These are phyloP conservation scores for Cnemophilus loriae DNA, from an alignment of 2,113 vertebrate genomes.

Conservation along the genomic window DNA sequence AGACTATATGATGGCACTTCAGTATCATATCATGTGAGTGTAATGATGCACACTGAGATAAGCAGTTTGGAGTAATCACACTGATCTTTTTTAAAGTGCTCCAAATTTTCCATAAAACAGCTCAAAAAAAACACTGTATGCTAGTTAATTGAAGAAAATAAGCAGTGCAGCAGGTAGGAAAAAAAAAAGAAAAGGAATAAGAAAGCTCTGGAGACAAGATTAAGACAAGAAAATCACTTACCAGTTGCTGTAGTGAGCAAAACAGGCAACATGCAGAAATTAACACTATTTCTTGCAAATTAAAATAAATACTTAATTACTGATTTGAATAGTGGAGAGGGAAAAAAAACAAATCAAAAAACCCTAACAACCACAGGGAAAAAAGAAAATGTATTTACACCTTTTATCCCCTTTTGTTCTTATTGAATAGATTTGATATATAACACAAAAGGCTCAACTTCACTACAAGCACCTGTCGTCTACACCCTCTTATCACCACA, in stretches of 20 bases:
- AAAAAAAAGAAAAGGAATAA: not conserved
- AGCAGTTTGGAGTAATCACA: not conserved
- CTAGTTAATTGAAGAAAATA: not conserved
- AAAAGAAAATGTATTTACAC: not conserved
- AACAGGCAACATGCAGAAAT: not conserved
- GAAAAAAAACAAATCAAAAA: accelerated
- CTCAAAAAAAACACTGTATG: not conserved
- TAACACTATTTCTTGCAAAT: not conserved
- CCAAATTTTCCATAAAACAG: not conserved
- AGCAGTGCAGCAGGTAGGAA: not conserved
- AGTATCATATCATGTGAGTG: not conserved
- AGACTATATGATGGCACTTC: not conserved
- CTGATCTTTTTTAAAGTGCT: not conserved
- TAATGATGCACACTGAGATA: not conserved
- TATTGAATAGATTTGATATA: not conserved
- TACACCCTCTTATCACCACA: not conserved
- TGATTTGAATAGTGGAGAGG: not conserved
- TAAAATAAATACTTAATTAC: not conserved
- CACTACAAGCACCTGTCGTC: not conserved
- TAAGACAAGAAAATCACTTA: not conserved
- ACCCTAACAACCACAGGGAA: not conserved
- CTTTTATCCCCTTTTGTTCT: not conserved
- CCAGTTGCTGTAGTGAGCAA: not conserved
- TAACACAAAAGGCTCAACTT: not conserved
- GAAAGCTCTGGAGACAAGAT: not conserved